Percentiles rank a stretch among this genome's conserved stretches.
Evolutionary conservation across 2,888 invertebrate genomes (phyloP).

Genomic region (Nymphalis polychloros): DNA sequence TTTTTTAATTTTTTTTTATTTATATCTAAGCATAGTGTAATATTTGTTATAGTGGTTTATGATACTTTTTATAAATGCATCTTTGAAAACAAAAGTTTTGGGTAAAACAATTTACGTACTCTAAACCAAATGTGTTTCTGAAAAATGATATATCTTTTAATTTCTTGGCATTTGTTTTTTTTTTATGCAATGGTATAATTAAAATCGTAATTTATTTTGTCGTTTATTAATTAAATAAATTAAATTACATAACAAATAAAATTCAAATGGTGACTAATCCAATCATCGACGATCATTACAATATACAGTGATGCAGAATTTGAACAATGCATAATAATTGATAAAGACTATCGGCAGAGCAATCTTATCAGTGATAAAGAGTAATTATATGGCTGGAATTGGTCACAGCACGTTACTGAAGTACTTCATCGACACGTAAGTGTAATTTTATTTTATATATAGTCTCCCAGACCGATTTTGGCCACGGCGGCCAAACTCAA

Average conservation of each 20-base stretch:
- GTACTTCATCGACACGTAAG: constrained; percentile 54
- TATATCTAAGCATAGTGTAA: too few relatives aligned
- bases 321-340: background rate
- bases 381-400: constrained; percentile 45
- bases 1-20: too few relatives aligned
- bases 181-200: background rate
- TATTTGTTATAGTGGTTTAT: too few relatives aligned
- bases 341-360: background rate
- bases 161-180: background rate
- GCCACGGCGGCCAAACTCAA: too few relatives aligned
- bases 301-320: background rate
- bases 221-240: background rate
- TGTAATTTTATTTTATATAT: constrained; percentile 27
- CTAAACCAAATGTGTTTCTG: background rate
- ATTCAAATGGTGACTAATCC: background rate
- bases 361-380: constrained; percentile 45
- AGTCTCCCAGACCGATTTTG: too few relatives aligned
- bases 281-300: background rate
- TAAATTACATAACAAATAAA: too few relatives aligned
- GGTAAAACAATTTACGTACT: too few relatives aligned
- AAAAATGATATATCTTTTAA: background rate
- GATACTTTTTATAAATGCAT: too few relatives aligned
- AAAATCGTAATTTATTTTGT: background rate
- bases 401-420: constrained; percentile 65
- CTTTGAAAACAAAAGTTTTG: too few relatives aligned